phyloP scores from a whole-genome alignment of 2,113 vertebrate genomes.

The Thinocorus orbignyianus region DNA sequence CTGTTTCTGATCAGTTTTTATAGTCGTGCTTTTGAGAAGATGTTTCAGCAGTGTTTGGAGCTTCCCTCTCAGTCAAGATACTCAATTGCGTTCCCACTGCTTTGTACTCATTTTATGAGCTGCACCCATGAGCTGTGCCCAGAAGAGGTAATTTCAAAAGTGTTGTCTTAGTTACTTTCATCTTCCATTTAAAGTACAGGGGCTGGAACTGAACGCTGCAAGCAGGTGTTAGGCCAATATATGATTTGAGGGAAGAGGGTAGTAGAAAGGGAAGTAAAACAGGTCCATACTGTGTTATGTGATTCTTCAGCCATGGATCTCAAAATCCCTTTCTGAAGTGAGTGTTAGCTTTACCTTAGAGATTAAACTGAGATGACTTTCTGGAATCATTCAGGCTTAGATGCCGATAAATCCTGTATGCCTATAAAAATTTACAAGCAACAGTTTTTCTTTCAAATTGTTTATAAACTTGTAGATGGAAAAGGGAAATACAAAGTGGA shows the following conservation, averaged over 20 bases:
- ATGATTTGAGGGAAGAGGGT: not conserved
- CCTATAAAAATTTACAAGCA: not conserved
- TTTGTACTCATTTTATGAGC: conserved; percentile 99
- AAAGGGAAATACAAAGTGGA: not conserved
- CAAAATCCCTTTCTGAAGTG: not conserved
- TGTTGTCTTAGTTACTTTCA: not conserved
- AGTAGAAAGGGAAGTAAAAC: not conserved
- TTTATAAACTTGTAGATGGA: not conserved
- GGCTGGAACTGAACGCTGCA: not conserved
- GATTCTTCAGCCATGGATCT: not conserved
- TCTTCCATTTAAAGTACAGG: not conserved
- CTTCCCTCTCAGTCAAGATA: conserved; percentile 97
- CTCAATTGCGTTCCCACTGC: conserved; percentile 96
- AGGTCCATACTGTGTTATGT: not conserved
- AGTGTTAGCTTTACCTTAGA: not conserved
- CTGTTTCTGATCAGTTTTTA: conserved; percentile 86
- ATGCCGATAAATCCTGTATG: not conserved
- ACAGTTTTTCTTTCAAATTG: not conserved
- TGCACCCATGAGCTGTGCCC: conserved; percentile 97
- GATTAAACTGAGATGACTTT: not conserved
- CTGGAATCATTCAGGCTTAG: not conserved
- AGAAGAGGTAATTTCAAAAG: conserved; percentile 86
- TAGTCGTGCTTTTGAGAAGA: conserved; percentile 98
- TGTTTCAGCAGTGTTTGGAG: conserved; percentile 99
- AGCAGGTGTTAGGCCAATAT: not conserved